Evolutionary conservation across 1,140 invertebrate genomes (phyloP), one percentile per base, ranked within the genome.

Genomic region (Rhyacophila brunnea): DNA sequence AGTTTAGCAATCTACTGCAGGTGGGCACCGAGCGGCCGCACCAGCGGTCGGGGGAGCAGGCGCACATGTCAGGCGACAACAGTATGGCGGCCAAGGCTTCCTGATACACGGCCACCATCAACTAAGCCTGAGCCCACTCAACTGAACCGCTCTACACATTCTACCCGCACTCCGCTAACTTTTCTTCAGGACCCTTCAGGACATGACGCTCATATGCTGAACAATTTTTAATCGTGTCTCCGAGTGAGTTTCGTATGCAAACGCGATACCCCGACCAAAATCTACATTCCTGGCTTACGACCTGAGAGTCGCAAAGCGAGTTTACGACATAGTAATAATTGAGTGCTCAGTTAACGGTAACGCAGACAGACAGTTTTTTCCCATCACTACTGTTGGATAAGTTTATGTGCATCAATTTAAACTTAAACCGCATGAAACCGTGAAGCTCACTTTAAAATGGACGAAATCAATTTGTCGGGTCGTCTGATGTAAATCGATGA

Each of bases 1-100:
- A 97, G 80, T 97, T 96, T 74, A 86, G 85, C 67, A 93, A 91
- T 75, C 80, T 98, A 65, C 77, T 97, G 64, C 83, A 86, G 62
- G 81, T 87, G 64, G 94, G 91, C 62, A 96, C 93, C 61, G 93
- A 95, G 70, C 85, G 92, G 81, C 68, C 78, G 80, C 60, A 87
- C 85, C 65, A 78, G 60, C 62, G 74, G 67, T 65, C 72, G 64
- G 71, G 74, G 71, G 66, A 80, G 66, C 71, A 80, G 67, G 68
- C 69, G 70, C 5, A 42, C 51, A 15, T 65, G 40, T 44, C 51
- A 32, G 56, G 52, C 20, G 59, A 62, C 49, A 62, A 65, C 51
- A 62, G 52, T 32, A 65, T 65, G 64, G 60, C 64, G 1, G 64
- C 64, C 44, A 65, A 65, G 53, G 64, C 60, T 36, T 65, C 64